phyloP scores from a whole-genome alignment of 2,797 vertebrate genomes.

The Sternarchorhynchus goeldii region DNA sequence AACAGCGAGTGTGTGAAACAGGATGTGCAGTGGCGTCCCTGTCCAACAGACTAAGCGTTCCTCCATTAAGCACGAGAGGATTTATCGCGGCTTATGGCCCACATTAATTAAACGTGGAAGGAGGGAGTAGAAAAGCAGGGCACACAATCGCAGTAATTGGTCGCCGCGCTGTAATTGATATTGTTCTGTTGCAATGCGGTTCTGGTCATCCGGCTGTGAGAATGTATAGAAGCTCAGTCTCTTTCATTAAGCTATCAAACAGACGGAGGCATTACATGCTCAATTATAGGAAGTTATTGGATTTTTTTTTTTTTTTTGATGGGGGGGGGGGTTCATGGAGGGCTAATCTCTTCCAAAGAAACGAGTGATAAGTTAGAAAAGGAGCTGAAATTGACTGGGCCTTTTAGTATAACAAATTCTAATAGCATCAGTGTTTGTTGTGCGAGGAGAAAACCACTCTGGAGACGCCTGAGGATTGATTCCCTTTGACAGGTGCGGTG shows the following conservation, averaged over 20 bases:
- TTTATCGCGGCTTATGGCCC: constrained; percentile 55
- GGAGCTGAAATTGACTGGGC: constrained; percentile 57
- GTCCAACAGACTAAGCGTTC: constrained; percentile 37
- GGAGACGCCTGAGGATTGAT: constrained; percentile 35
- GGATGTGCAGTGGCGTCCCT: constrained; percentile 16
- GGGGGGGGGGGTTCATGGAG: not conserved
- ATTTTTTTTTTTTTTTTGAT: constrained; percentile 38
- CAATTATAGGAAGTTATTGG: constrained; percentile 58
- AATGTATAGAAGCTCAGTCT: constrained; percentile 40
- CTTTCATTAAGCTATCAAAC: constrained; percentile 63
- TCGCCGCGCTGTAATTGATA: constrained; percentile 56
- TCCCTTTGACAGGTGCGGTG: constrained; percentile 13
- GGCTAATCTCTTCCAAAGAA: constrained; percentile 55
- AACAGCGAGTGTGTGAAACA: not conserved
- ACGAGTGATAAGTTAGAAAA: constrained; percentile 56
- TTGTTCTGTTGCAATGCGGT: constrained; percentile 53
- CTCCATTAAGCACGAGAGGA: constrained; percentile 44
- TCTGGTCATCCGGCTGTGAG: constrained; percentile 49
- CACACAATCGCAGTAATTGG: constrained; percentile 55
- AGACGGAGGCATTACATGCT: constrained; percentile 58
- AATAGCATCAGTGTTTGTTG: constrained; percentile 42
- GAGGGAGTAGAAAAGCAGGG: constrained; percentile 48
- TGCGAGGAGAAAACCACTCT: constrained; percentile 37
- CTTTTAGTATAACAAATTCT: constrained; percentile 55
- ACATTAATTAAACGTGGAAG: constrained; percentile 58